Evolutionary conservation across 2,888 invertebrate genomes (phyloP), one percentile per base, ranked within the genome.

Genomic region (Stramonita haemastoma): DNA sequence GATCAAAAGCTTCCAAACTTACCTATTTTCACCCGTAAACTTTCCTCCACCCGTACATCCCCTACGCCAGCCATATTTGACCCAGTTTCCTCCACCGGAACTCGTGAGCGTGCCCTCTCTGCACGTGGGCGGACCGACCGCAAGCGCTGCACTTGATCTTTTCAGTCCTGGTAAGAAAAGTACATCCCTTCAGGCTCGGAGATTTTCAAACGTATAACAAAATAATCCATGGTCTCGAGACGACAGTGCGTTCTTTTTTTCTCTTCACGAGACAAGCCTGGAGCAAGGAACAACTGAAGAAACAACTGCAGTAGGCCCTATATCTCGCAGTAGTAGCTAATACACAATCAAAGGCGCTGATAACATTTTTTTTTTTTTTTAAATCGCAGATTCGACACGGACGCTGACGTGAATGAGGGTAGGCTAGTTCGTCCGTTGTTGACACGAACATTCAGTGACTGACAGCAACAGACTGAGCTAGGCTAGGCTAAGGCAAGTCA

Each of bases 21-120:
- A 98, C 98, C 98, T 96, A 98, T 98, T 97, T 98, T 98, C 96
- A 98, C 98, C 97, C 98, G 98, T 97, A 98, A 97, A 97, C 98
- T 97, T 97, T 98, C 98, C 97, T 98, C 98, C 96, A 98, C 97
- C 97, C 98, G 97, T 96, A 98, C 98, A 97, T 97, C 92, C 34
- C 89, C 93, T 60, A 92, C 87, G 79, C 92, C 93, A 87, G 94
- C 94, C 94, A 94, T 94, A 89, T 91, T 93, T 91, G 91, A 91
- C 91, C 89, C 73, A 70, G n/a, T 86, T 84, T 46, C 70, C 70
- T 56, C 11, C 46, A 79, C 90, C 91, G 91, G 91, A 66, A 66
- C 88, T 73, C 66, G 19, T 81, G 36, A 77, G 32, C 34, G 84
- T 83, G 73, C 83, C 32, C 89, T 46, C 32, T 87, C 70, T 34